Conservation (phyloP, 2,888 invertebrate genomes). For the Hylaea fasciaria region DNA sequence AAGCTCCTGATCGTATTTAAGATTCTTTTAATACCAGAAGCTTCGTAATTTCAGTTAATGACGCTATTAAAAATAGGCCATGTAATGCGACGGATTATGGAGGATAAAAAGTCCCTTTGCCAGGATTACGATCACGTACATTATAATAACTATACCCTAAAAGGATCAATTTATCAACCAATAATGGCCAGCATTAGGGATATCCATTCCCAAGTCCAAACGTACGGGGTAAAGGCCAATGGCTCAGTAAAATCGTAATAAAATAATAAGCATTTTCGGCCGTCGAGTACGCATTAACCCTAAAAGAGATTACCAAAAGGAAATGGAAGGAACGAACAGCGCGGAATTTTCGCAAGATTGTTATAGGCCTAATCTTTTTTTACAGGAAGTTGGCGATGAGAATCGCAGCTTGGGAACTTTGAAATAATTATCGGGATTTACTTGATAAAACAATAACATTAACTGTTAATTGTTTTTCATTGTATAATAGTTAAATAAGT, state of each 20-base stretch:
- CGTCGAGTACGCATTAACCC: constrained; percentile 52
- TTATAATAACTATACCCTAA: constrained; percentile 23
- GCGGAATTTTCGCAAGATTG: constrained; percentile 45
- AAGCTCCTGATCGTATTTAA: no score
- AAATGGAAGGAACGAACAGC: constrained; percentile 51
- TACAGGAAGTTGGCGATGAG: constrained; percentile 37
- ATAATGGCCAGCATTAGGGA: constrained; percentile 28
- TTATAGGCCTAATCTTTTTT: constrained; percentile 44
- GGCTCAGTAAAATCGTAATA: constrained; percentile 46
- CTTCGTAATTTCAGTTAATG: no score
- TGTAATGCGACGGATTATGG: no score
- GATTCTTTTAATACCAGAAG: no score
- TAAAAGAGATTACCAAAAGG: constrained; percentile 56
- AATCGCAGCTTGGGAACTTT: constrained; percentile 26
- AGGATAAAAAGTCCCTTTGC: no score
- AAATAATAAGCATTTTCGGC: constrained; percentile 47
- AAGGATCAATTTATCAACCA: constrained; percentile 30
- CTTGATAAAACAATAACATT: background rate
- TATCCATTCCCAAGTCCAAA: constrained; percentile 34
- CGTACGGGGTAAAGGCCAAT: constrained; percentile 36
- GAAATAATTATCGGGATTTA: constrained; percentile 31
- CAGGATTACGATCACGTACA: constrained; percentile 2
- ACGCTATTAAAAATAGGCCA: no score
- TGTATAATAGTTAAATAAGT: background rate
- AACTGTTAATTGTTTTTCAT: background rate